Evolutionary conservation across 2,888 invertebrate genomes (phyloP).

Genomic region (Melanostoma scalare): DNA sequence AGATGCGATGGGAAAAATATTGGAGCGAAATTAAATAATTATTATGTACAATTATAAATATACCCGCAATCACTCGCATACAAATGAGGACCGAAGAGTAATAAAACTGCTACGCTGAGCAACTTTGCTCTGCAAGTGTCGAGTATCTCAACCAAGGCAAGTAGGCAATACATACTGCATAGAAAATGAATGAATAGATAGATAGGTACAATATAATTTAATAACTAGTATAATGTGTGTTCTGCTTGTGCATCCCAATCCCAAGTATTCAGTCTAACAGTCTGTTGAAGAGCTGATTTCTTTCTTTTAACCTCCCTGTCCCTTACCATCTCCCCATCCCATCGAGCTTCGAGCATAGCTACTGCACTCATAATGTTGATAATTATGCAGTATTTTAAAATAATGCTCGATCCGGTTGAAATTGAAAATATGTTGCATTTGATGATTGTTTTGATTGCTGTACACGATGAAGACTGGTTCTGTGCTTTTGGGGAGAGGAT

Average conservation of each 20-base stretch:
- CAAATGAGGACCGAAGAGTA: constrained; percentile 25
- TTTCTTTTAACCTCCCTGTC: constrained; percentile 9
- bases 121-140: constrained; percentile 29
- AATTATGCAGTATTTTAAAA: constrained; percentile 63
- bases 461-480: constrained; percentile 26
- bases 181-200: constrained; percentile 41
- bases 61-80: constrained; percentile 35
- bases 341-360: neutral
- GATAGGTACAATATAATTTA: constrained; percentile 38
- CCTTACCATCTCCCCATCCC: too few species aligned
- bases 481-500: constrained; percentile 32
- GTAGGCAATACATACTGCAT: constrained; percentile 29
- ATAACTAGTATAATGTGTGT: constrained; percentile 29
- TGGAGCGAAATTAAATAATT: constrained; percentile 70
- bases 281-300: constrained; percentile 36
- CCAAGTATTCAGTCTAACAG: constrained; percentile 44
- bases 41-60: constrained; percentile 70
- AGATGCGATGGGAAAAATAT: constrained; percentile 68
- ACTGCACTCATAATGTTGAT: constrained; percentile 41
- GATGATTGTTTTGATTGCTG: constrained; percentile 56
- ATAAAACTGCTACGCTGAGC: constrained; percentile 68
- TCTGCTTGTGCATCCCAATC: constrained; percentile 18
- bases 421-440: constrained; percentile 56
- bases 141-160: constrained; percentile 48
- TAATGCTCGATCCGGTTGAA: constrained; percentile 62